Base-by-base conservation (phyloP, 1,140 invertebrate species). In the Charaxes varanes region DNA sequence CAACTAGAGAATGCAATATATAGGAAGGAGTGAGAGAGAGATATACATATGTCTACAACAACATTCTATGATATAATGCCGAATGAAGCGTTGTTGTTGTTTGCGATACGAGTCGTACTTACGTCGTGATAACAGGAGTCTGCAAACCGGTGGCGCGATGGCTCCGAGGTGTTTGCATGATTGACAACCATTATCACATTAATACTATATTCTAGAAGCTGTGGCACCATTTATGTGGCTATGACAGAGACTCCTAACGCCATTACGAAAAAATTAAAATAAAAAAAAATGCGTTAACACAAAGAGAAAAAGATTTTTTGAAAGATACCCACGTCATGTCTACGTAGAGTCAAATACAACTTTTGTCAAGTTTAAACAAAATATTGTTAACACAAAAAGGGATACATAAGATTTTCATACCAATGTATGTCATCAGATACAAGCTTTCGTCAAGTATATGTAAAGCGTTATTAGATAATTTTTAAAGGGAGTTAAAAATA, bases 121-220 rank as follows among this genome's bases (percentile, higher is more conserved):
- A 83, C 79, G 61, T 55, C 53, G 61, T 67, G 61, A 50, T 62
- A 72, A 66, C 53, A 60, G 66, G 54, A 64, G 66, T 63, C 78
- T 68, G 73, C 76, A 62, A 64, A 63, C 62, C 52, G 62, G 63
- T 59, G 64, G 63, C 61, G 46, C 34, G 57, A 54, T 49, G 55
- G 57, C 72, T 72, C 72, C 74, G 62, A 54, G 64, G 38, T 51
- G 78, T 72, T 80, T 68, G 79, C 76, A 80, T 80, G 76, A 83
- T 74, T 66, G 73, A 80, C 73, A 83, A 83, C 76, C 74, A 82
- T 80, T 72, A 77, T 76, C 61, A 79, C 62, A 83, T 83, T 83
- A 83, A 80, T 80, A 79, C 60, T 66, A 70, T 63, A 67, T 57
- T 70, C 65, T 70, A 70, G 47, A 74, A 77, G 70, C 73, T 67